Evolutionary conservation across 2,888 invertebrate species (phyloP).

Genomic region (Erebia palarica): DNA sequence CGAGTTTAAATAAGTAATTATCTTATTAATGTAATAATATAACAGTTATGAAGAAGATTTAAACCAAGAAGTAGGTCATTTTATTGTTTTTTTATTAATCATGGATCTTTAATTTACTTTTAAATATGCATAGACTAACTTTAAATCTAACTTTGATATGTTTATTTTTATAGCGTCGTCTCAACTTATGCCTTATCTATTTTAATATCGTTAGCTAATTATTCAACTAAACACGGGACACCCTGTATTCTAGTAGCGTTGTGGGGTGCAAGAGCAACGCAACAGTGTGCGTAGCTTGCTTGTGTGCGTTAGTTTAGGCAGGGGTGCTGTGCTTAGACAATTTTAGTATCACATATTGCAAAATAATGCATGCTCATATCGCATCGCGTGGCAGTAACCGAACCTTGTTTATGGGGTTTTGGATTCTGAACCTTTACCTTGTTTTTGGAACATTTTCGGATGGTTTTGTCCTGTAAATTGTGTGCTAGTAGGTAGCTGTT

Average conservation of each 20-base stretch:
- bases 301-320: slow-evolving; percentile 62
- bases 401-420: slow-evolving; percentile 42
- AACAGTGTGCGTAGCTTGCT: slow-evolving; percentile 46
- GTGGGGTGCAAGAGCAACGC: slow-evolving; percentile 58
- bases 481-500: neutral
- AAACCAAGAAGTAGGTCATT: neutral
- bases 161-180: neutral
- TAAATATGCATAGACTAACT: neutral
- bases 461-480: neutral
- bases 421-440: slow-evolving; percentile 12
- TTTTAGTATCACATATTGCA: slow-evolving; percentile 73
- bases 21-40: too few species aligned
- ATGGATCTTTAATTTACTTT: neutral
- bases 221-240: slow-evolving; percentile 45
- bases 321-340: slow-evolving; percentile 76
- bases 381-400: slow-evolving; percentile 38
- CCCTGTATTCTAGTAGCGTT: slow-evolving; percentile 57
- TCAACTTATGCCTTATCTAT: too few species aligned
- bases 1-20: too few species aligned
- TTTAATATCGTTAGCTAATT: slow-evolving; percentile 15
- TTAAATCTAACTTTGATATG: neutral
- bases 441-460: slow-evolving; percentile 7
- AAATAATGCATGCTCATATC: slow-evolving; percentile 64
- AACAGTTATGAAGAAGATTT: neutral
- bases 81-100: too few species aligned